A percentile compares a stretch with the other conserved stretches of the same genome.
Evolutionary conservation across 1,140 invertebrate genomes (phyloP).

Genomic region (Bombus haemorrhoidalis): DNA sequence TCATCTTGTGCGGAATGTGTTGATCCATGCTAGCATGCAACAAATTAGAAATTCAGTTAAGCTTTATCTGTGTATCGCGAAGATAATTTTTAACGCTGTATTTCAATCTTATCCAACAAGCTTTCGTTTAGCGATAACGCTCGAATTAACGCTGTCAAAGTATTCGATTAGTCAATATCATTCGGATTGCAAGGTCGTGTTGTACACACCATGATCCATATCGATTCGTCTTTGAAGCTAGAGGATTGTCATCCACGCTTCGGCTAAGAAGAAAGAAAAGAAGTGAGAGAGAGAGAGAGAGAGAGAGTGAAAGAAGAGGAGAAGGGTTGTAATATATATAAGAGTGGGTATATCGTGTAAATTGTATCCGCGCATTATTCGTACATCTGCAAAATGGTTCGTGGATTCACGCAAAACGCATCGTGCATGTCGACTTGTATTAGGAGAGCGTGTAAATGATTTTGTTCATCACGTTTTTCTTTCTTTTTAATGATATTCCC

Average conservation of each 20-base stretch:
- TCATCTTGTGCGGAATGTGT: not conserved
- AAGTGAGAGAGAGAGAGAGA: not conserved
- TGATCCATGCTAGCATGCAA: not conserved
- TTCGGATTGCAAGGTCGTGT: not conserved
- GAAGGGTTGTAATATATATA: not conserved
- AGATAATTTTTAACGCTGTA: not conserved
- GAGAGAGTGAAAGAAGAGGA: too few species aligned
- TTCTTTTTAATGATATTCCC: not conserved
- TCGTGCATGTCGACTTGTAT: not conserved
- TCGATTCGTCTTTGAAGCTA: not conserved
- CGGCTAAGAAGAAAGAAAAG: too few species aligned
- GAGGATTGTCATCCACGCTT: not conserved
- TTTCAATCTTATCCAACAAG: not conserved
- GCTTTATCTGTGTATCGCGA: not conserved
- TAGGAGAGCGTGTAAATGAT: not conserved
- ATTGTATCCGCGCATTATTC: constrained; percentile 4
- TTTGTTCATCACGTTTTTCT: not conserved
- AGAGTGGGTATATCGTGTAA: not conserved
- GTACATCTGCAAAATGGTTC: not conserved
- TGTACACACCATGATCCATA: not conserved
- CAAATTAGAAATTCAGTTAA: not conserved
- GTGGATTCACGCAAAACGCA: not conserved
- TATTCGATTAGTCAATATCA: not conserved
- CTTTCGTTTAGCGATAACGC: not conserved
- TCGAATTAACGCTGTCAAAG: not conserved